A percentile compares a stretch with the other conserved stretches of the same genome.
These are phyloP conservation scores for Drosophila emarginata DNA, from an alignment of 2,888 invertebrate genomes.

Conservation along the genomic window DNA sequence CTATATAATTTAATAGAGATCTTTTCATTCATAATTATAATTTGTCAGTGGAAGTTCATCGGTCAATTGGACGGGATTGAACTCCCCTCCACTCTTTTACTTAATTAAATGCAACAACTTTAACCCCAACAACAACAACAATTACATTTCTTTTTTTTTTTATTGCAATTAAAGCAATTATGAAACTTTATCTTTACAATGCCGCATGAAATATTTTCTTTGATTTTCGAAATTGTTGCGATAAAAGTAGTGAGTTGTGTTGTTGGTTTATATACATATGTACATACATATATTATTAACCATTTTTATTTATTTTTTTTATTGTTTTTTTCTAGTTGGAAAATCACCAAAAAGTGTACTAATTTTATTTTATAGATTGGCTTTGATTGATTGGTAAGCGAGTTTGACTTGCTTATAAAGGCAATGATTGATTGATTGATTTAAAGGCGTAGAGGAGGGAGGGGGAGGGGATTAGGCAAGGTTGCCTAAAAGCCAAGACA, in stretches of 20 bases:
- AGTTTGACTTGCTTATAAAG: constrained; percentile 28
- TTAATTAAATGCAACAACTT: constrained; percentile 40
- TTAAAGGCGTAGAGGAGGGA: background rate
- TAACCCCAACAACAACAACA: constrained; percentile 10
- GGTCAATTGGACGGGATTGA: constrained; percentile 33
- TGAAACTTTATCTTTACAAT: background rate
- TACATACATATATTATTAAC: too few relatives aligned
- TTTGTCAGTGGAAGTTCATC: constrained; percentile 29
- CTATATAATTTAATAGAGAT: background rate
- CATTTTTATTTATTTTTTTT: background rate
- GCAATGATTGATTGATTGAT: constrained; percentile 50
- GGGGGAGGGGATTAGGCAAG: constrained; percentile 34
- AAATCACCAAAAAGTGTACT: constrained; percentile 32
- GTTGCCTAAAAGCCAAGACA: constrained; percentile 11
- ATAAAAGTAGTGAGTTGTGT: constrained; percentile 9
- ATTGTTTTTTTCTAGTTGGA: background rate
- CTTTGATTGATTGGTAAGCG: constrained; percentile 60
- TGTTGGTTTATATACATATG: background rate
- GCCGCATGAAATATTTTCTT: background rate
- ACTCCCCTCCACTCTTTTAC: constrained; percentile 32
- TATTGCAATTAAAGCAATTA: constrained; percentile 10
- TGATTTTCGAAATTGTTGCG: background rate
- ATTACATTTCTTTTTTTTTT: background rate
- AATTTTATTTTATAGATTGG: constrained; percentile 30
- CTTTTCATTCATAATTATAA: background rate